Evolutionary conservation across 2,888 invertebrate species (phyloP).

Genomic region (Pandemis corylana): DNA sequence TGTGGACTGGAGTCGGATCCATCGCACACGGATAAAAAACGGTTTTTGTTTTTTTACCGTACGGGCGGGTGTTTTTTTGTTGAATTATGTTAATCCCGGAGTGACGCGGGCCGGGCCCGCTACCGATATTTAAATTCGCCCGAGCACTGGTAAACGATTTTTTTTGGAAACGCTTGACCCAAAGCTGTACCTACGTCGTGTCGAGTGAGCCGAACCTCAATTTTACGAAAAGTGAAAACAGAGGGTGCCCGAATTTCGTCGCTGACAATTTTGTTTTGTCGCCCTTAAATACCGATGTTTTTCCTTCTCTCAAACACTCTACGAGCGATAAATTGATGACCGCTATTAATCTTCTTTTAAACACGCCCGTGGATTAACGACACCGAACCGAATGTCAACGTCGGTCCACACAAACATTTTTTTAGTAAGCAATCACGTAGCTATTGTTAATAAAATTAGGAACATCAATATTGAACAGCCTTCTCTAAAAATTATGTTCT

Average conservation of each 20-base stretch:
- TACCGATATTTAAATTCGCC: constrained; percentile 78
- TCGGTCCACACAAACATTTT: constrained; percentile 18
- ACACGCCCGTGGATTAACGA: constrained; percentile 33
- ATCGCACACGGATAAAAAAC: constrained; percentile 65
- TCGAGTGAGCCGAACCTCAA: constrained; percentile 55
- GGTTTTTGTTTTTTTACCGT: constrained; percentile 66
- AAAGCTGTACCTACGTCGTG: constrained; percentile 41
- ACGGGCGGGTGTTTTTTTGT: constrained; percentile 73
- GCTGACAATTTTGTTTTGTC: constrained; percentile 47
- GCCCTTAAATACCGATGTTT: constrained; percentile 44
- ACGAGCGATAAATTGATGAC: constrained; percentile 39
- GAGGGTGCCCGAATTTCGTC: constrained; percentile 55
- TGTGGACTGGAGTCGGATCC: constrained; percentile 68
- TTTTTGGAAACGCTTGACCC: constrained; percentile 49
- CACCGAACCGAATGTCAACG: constrained; percentile 22
- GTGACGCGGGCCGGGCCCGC: constrained; percentile 70
- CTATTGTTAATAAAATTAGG: constrained; percentile 1
- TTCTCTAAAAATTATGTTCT: not conserved
- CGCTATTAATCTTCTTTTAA: constrained; percentile 41
- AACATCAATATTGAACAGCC: not conserved
- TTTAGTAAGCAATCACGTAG: not conserved
- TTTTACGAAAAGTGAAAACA: constrained; percentile 57
- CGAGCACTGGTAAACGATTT: constrained; percentile 63
- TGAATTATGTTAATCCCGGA: constrained; percentile 79
- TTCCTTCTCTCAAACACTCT: constrained; percentile 36